Percentiles rank a stretch among this genome's conserved stretches.
phyloP scores from a whole-genome alignment of 1,140 invertebrate genomes.

The Brachionus sp. region DNA sequence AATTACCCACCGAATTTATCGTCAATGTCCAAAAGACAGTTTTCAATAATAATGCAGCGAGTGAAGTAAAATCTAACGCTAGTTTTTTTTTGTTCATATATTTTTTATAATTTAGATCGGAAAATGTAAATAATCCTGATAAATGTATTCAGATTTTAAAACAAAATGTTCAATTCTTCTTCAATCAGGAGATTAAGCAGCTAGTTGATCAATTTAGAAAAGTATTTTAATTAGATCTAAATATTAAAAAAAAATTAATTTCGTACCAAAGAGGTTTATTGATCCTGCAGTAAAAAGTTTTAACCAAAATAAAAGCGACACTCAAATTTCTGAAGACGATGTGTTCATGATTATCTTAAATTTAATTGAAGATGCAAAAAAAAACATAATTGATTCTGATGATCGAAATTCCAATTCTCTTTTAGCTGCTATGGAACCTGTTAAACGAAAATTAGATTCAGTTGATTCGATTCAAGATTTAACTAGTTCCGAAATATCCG shows the following conservation, averaged over 20 bases:
- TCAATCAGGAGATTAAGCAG: conserved; percentile 2
- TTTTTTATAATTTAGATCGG: neutral
- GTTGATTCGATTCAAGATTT: neutral
- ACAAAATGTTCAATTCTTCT: conserved; percentile 15
- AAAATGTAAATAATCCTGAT: neutral
- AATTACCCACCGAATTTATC: conserved; percentile 27
- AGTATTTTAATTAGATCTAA: neutral
- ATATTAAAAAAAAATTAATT: neutral
- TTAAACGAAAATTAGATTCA: neutral
- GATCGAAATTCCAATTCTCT: neutral
- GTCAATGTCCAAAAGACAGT: neutral
- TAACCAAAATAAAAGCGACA: neutral
- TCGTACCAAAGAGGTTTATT: neutral
- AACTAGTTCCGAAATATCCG: neutral
- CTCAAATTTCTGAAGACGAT: neutral
- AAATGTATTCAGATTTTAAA: conserved; percentile 19
- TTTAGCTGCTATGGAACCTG: neutral
- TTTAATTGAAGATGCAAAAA: conserved; percentile 11
- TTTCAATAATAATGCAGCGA: conserved; percentile 18
- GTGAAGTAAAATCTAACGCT: conserved; percentile 2
- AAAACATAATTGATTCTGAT: neutral
- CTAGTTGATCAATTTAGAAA: neutral
- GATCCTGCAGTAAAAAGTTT: conserved; percentile 14
- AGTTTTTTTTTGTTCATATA: neutral
- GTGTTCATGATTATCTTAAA: neutral